These are phyloP conservation scores for Fabriciana adippe DNA, from an alignment of 2,888 invertebrate species.

Conservation along the genomic window DNA sequence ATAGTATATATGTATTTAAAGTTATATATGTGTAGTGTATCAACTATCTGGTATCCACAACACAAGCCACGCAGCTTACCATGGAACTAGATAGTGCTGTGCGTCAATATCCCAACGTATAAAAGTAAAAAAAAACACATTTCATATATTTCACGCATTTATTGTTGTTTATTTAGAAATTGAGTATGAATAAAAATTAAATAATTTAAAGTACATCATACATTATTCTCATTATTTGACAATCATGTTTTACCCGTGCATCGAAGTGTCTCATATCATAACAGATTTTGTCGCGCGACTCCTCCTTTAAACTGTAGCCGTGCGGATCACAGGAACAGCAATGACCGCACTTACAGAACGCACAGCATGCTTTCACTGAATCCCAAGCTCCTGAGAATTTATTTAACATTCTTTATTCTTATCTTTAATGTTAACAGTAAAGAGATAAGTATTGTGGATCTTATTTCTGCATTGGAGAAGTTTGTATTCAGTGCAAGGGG, in stretches of 20 bases:
- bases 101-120: too few species aligned
- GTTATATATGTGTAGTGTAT: too few species aligned
- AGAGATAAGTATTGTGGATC: neutral
- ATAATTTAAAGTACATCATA: conserved; percentile 42
- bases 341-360: conserved; percentile 54
- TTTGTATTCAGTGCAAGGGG: too few species aligned
- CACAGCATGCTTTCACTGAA: conserved; percentile 53
- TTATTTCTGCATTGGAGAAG: neutral
- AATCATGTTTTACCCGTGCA: conserved; percentile 50
- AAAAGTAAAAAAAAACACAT: too few species aligned
- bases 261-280: conserved; percentile 63
- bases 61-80: too few species aligned
- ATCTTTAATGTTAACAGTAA: neutral
- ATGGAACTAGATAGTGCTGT: too few species aligned
- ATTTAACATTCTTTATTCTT: neutral
- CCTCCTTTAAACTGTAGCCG: conserved; percentile 54
- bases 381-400: conserved; percentile 55
- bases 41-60: too few species aligned
- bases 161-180: too few species aligned
- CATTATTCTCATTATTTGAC: conserved; percentile 56
- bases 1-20: too few species aligned
- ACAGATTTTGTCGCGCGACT: conserved; percentile 47
- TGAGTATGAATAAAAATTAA: too few species aligned
- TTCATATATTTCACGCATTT: too few species aligned
- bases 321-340: conserved; percentile 54